A percentile compares a stretch with the other conserved stretches of the same genome.
Evolutionary conservation across 2,888 invertebrate species (phyloP).

Genomic region (Diarsia rubi): DNA sequence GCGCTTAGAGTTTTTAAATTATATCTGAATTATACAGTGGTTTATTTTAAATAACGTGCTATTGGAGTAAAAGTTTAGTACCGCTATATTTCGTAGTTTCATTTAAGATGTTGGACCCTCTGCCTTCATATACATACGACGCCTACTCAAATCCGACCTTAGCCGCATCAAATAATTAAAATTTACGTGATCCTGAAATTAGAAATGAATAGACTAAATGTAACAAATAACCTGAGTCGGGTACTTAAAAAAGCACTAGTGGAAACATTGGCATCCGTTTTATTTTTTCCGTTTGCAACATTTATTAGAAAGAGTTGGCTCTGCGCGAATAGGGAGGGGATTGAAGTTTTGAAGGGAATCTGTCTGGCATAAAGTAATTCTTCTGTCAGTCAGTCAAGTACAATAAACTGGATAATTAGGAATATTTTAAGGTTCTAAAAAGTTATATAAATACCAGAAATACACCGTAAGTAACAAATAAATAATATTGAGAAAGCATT

Average conservation of each 20-base stretch:
- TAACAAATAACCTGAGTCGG: neutral
- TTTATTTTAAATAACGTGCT: too few relatives aligned
- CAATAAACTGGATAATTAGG: slow-evolving; percentile 3
- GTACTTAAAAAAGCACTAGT: neutral
- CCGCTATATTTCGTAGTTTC: too few relatives aligned
- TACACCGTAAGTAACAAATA: slow-evolving; percentile 52
- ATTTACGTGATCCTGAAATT: too few relatives aligned
- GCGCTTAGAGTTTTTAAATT: too few relatives aligned
- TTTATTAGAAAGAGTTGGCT: neutral
- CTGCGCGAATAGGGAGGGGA: neutral
- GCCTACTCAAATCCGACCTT: too few relatives aligned
- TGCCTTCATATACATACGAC: too few relatives aligned
- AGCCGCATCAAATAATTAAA: too few relatives aligned
- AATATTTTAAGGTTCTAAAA: slow-evolving; percentile 28
- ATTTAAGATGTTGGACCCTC: too few relatives aligned
- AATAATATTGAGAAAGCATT: neutral
- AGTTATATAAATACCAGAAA: slow-evolving; percentile 7
- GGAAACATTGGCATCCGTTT: neutral
- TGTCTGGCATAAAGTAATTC: neutral
- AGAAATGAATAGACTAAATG: too few relatives aligned
- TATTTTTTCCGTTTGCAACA: neutral
- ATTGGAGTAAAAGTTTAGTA: too few relatives aligned
- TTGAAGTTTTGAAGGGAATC: slow-evolving; percentile 21
- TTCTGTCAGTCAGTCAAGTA: slow-evolving; percentile 44
- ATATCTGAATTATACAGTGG: too few relatives aligned